Percentiles rank a stretch among this genome's conserved stretches.
Conservation (phyloP, 2,113 vertebrate genomes). For the Conger conger region DNA sequence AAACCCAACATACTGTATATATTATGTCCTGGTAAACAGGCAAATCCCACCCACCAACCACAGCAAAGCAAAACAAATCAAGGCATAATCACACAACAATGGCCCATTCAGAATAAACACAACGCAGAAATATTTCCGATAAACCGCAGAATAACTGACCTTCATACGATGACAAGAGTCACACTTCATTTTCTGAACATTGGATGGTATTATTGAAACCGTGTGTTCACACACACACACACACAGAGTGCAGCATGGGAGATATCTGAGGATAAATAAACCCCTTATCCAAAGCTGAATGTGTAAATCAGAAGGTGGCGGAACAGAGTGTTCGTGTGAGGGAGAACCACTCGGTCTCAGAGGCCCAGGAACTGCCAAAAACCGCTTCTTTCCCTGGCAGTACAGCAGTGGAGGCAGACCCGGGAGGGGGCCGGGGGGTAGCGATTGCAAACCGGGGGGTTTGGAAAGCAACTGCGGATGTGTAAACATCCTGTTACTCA, state of each 20-base stretch:
- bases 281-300: no score
- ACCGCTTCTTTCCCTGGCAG: no score
- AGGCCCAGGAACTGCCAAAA: neutral
- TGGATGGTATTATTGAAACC: conserved; percentile 41
- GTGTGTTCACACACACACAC: conserved; percentile 10
- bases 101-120: neutral
- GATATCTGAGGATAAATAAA: neutral
- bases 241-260: conserved; percentile 20
- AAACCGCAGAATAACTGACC: conserved; percentile 8
- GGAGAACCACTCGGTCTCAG: no score
- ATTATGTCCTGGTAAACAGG: no score
- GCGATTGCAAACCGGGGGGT: neutral
- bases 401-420: no score
- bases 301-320: no score
- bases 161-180: neutral
- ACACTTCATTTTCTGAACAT: conserved; percentile 52
- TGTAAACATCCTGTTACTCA: conserved; percentile 28
- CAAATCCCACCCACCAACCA: no score
- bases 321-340: no score
- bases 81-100: neutral
- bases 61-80: neutral
- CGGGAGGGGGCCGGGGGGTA: neutral
- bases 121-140: conserved; percentile 1
- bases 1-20: neutral
- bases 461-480: no score